Conservation (phyloP, 2,797 vertebrate genomes). For the Sebastes trivittatus region DNA sequence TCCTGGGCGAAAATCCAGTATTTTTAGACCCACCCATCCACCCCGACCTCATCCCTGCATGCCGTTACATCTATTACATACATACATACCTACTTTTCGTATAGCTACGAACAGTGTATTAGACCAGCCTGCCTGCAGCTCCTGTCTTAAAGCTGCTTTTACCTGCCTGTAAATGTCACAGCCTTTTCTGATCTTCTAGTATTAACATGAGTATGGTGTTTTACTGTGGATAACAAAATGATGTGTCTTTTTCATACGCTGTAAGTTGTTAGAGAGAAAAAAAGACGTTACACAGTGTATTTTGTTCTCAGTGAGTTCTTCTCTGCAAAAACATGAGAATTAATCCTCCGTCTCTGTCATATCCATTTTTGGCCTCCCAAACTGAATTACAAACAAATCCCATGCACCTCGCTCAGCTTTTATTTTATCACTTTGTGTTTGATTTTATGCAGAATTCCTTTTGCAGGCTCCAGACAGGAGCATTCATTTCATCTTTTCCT, state of each 20-base stretch:
- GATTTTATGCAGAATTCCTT: slow-evolving; percentile 45
- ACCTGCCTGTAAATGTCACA: slow-evolving; percentile 9
- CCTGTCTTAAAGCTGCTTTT: not conserved
- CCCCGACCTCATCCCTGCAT: no score
- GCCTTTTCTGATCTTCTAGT: slow-evolving; percentile 8
- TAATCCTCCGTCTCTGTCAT: slow-evolving; percentile 28
- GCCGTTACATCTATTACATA: not conserved
- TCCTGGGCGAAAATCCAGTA: not conserved
- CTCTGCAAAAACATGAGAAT: slow-evolving; percentile 13
- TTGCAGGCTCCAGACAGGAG: slow-evolving; percentile 14
- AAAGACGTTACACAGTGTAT: not conserved
- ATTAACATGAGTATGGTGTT: slow-evolving; percentile 21
- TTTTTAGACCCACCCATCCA: not conserved
- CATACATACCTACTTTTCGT: not conserved
- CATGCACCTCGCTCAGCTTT: slow-evolving; percentile 8
- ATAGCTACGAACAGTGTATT: not conserved
- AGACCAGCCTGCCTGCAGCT: not conserved
- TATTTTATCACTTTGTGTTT: slow-evolving; percentile 38
- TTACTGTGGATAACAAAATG: slow-evolving; percentile 20
- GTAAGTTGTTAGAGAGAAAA: not conserved
- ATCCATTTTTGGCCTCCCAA: slow-evolving; percentile 36
- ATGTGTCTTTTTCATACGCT: slow-evolving; percentile 1
- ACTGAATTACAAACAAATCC: slow-evolving; percentile 44
- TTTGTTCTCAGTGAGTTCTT: slow-evolving; percentile 30
- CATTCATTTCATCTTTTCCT: slow-evolving; percentile 25